phyloP scores from a whole-genome alignment of 2,797 vertebrate genomes.

The Miichthys miiuy region DNA sequence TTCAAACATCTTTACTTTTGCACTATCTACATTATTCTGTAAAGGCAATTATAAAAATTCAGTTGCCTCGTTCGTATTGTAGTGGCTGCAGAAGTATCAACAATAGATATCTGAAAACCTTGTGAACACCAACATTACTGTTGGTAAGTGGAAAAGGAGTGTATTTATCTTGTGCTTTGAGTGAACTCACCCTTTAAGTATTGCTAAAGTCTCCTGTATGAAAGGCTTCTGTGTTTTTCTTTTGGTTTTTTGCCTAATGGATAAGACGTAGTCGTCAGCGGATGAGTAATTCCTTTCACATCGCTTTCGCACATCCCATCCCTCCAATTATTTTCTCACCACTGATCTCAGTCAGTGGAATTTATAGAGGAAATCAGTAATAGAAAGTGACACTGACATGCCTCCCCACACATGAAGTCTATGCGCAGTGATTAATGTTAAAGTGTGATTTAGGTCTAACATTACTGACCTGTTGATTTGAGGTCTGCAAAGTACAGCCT shows the following conservation, averaged over 20 bases:
- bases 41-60: neutral
- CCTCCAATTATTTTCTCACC: conserved; percentile 44
- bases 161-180: conserved; percentile 10
- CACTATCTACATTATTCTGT: neutral
- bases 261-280: conserved; percentile 29
- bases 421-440: conserved; percentile 48
- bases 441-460: conserved; percentile 38
- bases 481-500: conserved; percentile 50
- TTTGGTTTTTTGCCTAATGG: conserved; percentile 21
- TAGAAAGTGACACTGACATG: conserved; percentile 32
- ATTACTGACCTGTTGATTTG: conserved; percentile 58
- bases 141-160: neutral
- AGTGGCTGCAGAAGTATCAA: neutral
- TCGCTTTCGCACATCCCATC: conserved; percentile 15
- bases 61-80: neutral
- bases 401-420: conserved; percentile 4
- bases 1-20: too few species aligned
- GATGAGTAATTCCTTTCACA: conserved; percentile 45
- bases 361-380: conserved; percentile 40
- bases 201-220: neutral
- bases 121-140: too few species aligned
- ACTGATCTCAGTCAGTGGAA: conserved; percentile 28
- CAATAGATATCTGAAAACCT: too few species aligned
- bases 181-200: neutral
- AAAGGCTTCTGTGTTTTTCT: neutral